These are phyloP conservation scores for Adelosebastes latens DNA, from an alignment of 2,797 vertebrate species.

Conservation along the genomic window DNA sequence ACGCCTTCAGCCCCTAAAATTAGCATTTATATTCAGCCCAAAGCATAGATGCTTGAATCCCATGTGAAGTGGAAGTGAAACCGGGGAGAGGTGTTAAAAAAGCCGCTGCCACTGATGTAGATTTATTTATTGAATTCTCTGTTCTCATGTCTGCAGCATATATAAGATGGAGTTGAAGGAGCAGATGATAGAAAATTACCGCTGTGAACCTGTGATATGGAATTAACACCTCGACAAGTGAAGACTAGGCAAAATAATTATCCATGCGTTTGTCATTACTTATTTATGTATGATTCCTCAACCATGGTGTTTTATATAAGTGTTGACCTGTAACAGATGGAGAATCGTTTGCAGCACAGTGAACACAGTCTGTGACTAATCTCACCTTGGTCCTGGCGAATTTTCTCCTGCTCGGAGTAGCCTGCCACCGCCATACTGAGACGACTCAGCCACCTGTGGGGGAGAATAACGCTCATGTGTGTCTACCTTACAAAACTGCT, in stretches of 20 bases:
- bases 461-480: slow-evolving; percentile 51
- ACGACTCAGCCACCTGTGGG: slow-evolving; percentile 96
- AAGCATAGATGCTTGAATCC: slow-evolving; percentile 3
- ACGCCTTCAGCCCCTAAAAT: slow-evolving; percentile 24
- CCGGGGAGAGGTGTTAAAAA: slow-evolving; percentile 5
- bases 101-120: slow-evolving; percentile 3
- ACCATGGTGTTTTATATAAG: slow-evolving; percentile 25
- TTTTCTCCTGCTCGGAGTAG: slow-evolving; percentile 94
- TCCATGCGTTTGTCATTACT: not conserved
- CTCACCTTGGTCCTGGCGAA: slow-evolving; percentile 95
- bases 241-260: slow-evolving; percentile 6
- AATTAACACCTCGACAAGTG: slow-evolving; percentile 1
- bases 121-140: slow-evolving; percentile 14
- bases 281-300: not conserved
- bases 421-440: slow-evolving; percentile 95
- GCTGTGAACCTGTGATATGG: slow-evolving; percentile 8
- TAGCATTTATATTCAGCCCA: slow-evolving; percentile 13
- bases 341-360: slow-evolving; percentile 8
- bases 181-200: not conserved
- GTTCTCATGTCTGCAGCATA: not conserved
- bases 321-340: slow-evolving; percentile 26
- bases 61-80: slow-evolving; percentile 20
- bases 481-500: slow-evolving; percentile 27
- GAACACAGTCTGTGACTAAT: slow-evolving; percentile 59
- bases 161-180: not conserved